A percentile compares a stretch with the other conserved stretches of the same genome.
Evolutionary conservation across 2,113 vertebrate genomes (phyloP).

Genomic region (Bucco capensis): DNA sequence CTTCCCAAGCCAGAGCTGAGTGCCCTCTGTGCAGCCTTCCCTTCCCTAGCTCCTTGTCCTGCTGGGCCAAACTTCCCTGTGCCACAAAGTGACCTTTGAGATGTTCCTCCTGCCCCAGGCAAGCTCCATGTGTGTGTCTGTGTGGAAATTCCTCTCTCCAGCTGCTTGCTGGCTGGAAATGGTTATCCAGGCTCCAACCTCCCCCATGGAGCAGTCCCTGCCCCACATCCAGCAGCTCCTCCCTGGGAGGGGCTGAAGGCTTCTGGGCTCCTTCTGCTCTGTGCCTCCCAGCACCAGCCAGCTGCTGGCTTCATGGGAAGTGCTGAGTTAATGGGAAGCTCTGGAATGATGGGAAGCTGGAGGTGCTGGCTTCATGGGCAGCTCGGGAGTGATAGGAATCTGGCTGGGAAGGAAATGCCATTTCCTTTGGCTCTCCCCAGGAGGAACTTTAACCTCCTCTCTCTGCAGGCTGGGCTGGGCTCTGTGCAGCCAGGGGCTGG

Average conservation of each 20-base stretch:
- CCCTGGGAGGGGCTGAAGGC: neutral
- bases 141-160: neutral
- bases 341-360: neutral
- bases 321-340: neutral
- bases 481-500: neutral
- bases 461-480: neutral
- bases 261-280: neutral
- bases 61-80: neutral
- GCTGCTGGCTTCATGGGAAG: neutral
- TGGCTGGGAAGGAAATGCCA: neutral
- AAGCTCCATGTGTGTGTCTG: neutral
- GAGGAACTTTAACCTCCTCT: neutral
- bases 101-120: neutral
- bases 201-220: neutral
- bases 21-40: neutral
- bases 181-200: neutral
- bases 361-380: neutral
- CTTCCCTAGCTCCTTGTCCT: neutral
- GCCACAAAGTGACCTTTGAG: slow-evolving; percentile 56
- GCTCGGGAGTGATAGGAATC: neutral
- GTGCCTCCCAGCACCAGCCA: neutral
- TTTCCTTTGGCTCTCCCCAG: neutral
- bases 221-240: accelerated
- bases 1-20: neutral
- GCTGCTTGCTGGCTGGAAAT: neutral